Base-by-base conservation (phyloP, 2,888 invertebrate genomes). In the Lissocephala sabroskyi region DNA sequence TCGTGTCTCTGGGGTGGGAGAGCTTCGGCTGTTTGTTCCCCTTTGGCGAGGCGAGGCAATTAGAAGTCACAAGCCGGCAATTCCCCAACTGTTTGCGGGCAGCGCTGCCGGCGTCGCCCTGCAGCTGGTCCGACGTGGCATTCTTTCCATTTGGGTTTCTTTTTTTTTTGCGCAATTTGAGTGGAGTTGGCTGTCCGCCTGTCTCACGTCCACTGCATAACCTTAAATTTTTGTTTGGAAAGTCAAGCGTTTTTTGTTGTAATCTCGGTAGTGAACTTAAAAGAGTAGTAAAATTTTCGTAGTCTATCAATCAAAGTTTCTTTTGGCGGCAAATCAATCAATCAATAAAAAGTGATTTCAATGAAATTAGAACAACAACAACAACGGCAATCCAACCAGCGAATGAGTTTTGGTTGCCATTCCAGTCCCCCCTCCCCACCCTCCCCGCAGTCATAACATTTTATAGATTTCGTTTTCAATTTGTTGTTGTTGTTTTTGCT, bases 211-310 rank as follows among this genome's bases (percentile, higher is more conserved):
- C n/a, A n/a, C n/a, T n/a, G n/a, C n/a, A n/a, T n/a, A n/a, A n/a
- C n/a, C n/a, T n/a, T n/a, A n/a, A n/a, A n/a, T n/a, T 23, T 23
- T 23, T 23, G 3, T 23, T 23, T 23, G 23, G 23, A 23, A 23
- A 5, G 23, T 23, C 7, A 68, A 71, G 68, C 67, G 67, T 68
- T 71, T 64, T 39, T 51, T 49, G n/a, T 32, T 46, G 41, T 41
- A n/a, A n/a, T n/a, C n/a, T n/a, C n/a, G n/a, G n/a, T n/a, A n/a
- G n/a, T n/a, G n/a, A n/a, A n/a, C n/a, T n/a, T n/a, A n/a, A n/a
- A n/a, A n/a, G n/a, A n/a, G n/a, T n/a, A 32, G 10, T 35, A 35
- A 9, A 35, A 35, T 16, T 9, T 13, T 16, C 16, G 16, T 32
- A 16, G 14, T 16, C 35, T 10, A 35, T 35, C 35, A 35, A 35